Base-by-base conservation (phyloP, 53 echinoderm and acorn worm genomes). In the Stichopus horrens region DNA sequence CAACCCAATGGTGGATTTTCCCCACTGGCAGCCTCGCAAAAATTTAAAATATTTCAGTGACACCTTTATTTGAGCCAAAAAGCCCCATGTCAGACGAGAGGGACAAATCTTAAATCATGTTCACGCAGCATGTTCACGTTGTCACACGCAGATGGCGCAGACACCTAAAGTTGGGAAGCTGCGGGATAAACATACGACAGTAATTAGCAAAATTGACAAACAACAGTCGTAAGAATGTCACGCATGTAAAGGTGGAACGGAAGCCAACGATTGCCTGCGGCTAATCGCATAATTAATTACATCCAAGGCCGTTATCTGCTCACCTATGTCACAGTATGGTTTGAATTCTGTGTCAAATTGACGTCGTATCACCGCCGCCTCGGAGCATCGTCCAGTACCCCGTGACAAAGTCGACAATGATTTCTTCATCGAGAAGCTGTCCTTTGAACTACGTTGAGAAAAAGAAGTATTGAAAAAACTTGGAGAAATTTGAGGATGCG, bases 251-350 rank as follows among this genome's bases (percentile, higher is more conserved):
- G 14, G 37, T 37, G 16, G 63, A 63, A 16, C 10, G 63, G 63
- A 63, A 63, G 63, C 63, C 10, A 63, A 63, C 63, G 63, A 13
- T 63, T 63, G 63, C 63, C 63, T 13, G 63, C 63, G 63, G 63
- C 63, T 63, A 63, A 63, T 10, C 10, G 63, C 63, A 13, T 63
- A 63, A 63, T 63, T 63, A 63, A 63, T 63, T 13, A 63, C 63
- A 63, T 63, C 63, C 63, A 63, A 63, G 63, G 10, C 63, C 16
- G 14, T 79, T 55, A 7, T 55, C 7, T 19, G 53, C 79, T 79
- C 79, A 79, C 79, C 79, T 79, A 79, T 52, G 7, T 79, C 79
- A 79, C 79, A 79, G 55, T 13, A 53, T 54, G 55, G 55, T 79
- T 79, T 79, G 7, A 19, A 16, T 55, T 79, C 79, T 55, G 52